These are phyloP conservation scores for Aquatica leii DNA, from an alignment of 2,888 invertebrate species.

Conservation along the genomic window DNA sequence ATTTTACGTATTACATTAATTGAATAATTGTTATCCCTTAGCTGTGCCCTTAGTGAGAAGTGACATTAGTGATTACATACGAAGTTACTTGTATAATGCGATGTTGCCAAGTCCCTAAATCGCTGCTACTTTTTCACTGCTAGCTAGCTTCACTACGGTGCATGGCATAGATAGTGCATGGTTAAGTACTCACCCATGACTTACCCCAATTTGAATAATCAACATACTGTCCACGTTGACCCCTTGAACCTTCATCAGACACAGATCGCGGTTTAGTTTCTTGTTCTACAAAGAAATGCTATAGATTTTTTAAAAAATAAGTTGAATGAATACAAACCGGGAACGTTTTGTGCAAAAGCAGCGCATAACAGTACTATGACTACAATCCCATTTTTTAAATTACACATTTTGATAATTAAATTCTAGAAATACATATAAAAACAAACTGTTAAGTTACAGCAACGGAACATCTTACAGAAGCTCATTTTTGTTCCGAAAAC, in stretches of 20 bases:
- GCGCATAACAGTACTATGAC: constrained; percentile 6
- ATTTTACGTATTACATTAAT: no score
- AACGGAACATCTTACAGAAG: no score
- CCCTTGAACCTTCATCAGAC: constrained; percentile 15
- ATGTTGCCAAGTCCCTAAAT: no score
- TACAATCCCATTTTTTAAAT: constrained; percentile 12
- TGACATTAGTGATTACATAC: no score
- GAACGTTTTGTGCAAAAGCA: constrained; percentile 14
- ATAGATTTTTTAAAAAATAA: neutral
- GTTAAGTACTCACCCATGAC: constrained; percentile 7
- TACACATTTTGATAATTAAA: constrained; percentile 16
- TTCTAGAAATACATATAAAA: constrained; percentile 1
- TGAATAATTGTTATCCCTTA: no score
- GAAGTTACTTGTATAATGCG: no score
- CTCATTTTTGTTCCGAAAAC: no score
- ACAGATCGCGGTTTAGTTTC: no score
- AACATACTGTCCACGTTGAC: constrained; percentile 29
- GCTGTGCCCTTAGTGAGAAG: no score
- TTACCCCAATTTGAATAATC: constrained; percentile 43
- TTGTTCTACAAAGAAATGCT: neutral
- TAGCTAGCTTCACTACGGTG: no score
- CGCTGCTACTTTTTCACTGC: no score
- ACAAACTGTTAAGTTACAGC: no score
- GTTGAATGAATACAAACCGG: neutral
- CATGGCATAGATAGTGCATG: neutral